Percentiles rank a stretch among this genome's conserved stretches.
Evolutionary conservation across 1,140 invertebrate species (phyloP).

Genomic region (Calliphora vicina): DNA sequence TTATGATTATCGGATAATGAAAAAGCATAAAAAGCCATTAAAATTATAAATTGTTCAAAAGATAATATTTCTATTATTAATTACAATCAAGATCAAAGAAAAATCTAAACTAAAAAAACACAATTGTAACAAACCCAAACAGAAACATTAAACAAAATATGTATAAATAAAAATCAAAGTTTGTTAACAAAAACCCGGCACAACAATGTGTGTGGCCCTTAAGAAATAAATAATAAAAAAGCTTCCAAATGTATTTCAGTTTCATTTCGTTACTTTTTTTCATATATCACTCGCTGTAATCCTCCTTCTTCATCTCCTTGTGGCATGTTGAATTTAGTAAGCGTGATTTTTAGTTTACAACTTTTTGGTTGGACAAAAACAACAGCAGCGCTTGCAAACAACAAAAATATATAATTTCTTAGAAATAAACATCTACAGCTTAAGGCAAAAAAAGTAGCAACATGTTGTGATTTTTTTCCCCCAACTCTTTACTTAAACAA

Average conservation of each 20-base stretch:
- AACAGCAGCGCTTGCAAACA: neutral
- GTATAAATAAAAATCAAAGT: neutral
- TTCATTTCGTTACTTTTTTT: neutral
- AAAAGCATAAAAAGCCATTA: neutral
- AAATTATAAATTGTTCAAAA: conserved; percentile 5
- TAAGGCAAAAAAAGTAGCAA: neutral
- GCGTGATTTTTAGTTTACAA: neutral
- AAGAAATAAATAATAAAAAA: neutral
- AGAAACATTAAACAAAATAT: neutral
- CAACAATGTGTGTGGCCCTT: conserved; percentile 8
- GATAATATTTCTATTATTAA: conserved; percentile 4
- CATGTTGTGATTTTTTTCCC: neutral
- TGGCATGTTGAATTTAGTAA: neutral
- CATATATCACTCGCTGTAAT: neutral
- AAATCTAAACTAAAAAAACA: neutral
- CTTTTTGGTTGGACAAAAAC: neutral
- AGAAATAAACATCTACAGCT: conserved; percentile 5
- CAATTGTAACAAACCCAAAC: neutral
- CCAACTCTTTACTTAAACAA: neutral
- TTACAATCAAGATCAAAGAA: neutral
- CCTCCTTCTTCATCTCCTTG: neutral
- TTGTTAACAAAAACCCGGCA: neutral
- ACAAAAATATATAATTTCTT: conserved; percentile 7
- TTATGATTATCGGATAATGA: conserved; percentile 1
- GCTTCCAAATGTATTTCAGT: neutral